Conservation (phyloP, 2,888 invertebrate genomes). For the Nowickia ferox region DNA sequence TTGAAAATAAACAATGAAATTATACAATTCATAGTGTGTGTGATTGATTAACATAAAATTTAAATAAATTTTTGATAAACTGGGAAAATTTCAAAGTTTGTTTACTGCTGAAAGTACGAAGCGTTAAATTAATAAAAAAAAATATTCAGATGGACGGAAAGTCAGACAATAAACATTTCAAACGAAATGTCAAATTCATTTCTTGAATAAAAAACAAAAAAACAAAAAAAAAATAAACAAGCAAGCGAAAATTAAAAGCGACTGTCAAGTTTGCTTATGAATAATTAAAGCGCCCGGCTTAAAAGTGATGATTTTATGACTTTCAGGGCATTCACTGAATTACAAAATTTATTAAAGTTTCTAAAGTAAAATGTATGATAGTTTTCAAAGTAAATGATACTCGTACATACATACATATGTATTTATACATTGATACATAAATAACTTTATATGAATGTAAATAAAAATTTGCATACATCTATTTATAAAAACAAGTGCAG, state of each 20-base stretch:
- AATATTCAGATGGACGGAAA: slow-evolving; percentile 31
- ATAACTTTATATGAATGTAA: too few relatives aligned
- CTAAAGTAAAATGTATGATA: neutral
- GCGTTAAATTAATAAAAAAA: slow-evolving; percentile 20
- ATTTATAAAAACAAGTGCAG: slow-evolving; percentile 1
- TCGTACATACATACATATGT: too few relatives aligned
- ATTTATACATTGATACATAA: too few relatives aligned
- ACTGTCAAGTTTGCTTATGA: slow-evolving; percentile 51
- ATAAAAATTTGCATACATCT: neutral
- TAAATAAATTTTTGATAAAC: slow-evolving; percentile 56
- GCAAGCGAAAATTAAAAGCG: neutral
- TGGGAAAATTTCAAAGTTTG: slow-evolving; percentile 40
- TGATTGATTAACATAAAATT: slow-evolving; percentile 50
- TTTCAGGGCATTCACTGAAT: slow-evolving; percentile 47
- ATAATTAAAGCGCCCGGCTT: slow-evolving; percentile 54
- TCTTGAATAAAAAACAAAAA: neutral
- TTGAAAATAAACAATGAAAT: slow-evolving; percentile 12
- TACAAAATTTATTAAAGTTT: slow-evolving; percentile 49
- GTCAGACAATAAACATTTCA: slow-evolving; percentile 40
- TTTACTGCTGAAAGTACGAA: slow-evolving; percentile 10
- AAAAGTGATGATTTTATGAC: slow-evolving; percentile 57
- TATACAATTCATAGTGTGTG: neutral
- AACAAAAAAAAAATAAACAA: neutral
- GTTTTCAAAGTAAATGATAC: neutral
- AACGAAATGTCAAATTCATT: slow-evolving; percentile 26